Evolutionary conservation across 1,140 invertebrate genomes (phyloP).

Genomic region (Drosophila tsacasi): DNA sequence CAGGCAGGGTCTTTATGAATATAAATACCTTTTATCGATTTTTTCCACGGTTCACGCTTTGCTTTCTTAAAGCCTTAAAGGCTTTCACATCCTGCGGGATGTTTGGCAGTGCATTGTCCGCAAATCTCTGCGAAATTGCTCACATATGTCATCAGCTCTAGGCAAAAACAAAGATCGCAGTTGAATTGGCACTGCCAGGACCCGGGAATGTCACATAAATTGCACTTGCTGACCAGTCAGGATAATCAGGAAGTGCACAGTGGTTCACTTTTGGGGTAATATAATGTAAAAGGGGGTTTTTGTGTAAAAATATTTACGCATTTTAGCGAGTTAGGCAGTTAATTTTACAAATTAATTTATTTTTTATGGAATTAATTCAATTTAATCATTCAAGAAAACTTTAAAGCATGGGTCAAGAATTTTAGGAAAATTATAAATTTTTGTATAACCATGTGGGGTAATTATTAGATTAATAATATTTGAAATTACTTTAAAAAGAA

Average conservation of each 20-base stretch:
- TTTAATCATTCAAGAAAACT: background rate
- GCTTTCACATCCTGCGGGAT: constrained; percentile 9
- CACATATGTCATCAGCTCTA: constrained; percentile 68
- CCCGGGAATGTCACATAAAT: constrained; percentile 63
- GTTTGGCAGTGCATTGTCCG: constrained; percentile 62
- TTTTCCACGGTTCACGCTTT: constrained; percentile 31
- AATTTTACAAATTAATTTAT: background rate
- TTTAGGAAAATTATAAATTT: background rate
- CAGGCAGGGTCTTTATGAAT: constrained; percentile 76
- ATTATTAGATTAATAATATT: too few relatives aligned
- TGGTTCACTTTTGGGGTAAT: background rate
- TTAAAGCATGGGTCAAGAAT: background rate
- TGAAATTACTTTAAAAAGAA: too few relatives aligned
- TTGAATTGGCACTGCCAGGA: constrained; percentile 56
- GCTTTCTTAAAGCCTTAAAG: constrained; percentile 50
- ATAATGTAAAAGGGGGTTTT: too few relatives aligned
- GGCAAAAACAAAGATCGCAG: constrained; percentile 61
- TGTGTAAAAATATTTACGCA: too few relatives aligned
- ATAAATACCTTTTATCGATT: constrained; percentile 81
- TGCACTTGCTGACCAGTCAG: constrained; percentile 45
- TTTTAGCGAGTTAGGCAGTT: too few relatives aligned
- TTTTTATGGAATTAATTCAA: background rate
- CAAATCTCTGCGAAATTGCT: constrained; percentile 79
- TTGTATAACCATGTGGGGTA: background rate
- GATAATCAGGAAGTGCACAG: constrained; percentile 56